A percentile compares a stretch with the other conserved stretches of the same genome.
phyloP scores from a whole-genome alignment of 2,888 invertebrate genomes.

The Drosophila melanosoma region DNA sequence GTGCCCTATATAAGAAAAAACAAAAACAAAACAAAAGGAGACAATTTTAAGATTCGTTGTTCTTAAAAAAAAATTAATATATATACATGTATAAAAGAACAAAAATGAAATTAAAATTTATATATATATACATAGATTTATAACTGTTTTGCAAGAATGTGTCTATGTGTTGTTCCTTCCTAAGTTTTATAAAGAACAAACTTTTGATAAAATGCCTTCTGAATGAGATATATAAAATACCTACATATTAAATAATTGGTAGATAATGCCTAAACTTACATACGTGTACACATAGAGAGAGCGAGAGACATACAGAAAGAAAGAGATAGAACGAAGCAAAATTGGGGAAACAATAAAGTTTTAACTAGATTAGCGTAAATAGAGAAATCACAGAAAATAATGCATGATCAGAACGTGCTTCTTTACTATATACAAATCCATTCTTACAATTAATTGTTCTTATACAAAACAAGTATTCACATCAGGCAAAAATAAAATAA shows the following conservation, averaged over 20 bases:
- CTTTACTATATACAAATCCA: conserved; percentile 15
- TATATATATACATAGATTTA: conserved; percentile 36
- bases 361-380: conserved; percentile 50
- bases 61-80: conserved; percentile 1
- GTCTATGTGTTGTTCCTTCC: conserved; percentile 32
- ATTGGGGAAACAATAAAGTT: conserved; percentile 50
- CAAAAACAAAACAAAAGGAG: not conserved
- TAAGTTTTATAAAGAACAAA: conserved; percentile 17
- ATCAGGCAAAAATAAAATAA: not conserved
- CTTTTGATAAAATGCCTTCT: conserved; percentile 64
- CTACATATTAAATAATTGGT: conserved; percentile 18
- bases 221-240: conserved; percentile 36
- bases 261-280: conserved; percentile 37
- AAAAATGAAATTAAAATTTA: conserved; percentile 23
- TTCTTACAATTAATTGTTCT: conserved; percentile 39
- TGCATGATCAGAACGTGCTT: conserved; percentile 38
- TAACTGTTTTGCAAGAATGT: conserved; percentile 38
- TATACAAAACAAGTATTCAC: conserved; percentile 12
- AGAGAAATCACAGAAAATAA: conserved; percentile 34
- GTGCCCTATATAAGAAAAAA: conserved; percentile 24
- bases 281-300: not conserved
- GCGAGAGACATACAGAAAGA: not conserved
- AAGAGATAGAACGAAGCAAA: conserved; percentile 14
- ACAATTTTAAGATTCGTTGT: conserved; percentile 3
- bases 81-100: conserved; percentile 14